phyloP scores from a whole-genome alignment of 2,888 invertebrate genomes.

The Drosophila crucigera region DNA sequence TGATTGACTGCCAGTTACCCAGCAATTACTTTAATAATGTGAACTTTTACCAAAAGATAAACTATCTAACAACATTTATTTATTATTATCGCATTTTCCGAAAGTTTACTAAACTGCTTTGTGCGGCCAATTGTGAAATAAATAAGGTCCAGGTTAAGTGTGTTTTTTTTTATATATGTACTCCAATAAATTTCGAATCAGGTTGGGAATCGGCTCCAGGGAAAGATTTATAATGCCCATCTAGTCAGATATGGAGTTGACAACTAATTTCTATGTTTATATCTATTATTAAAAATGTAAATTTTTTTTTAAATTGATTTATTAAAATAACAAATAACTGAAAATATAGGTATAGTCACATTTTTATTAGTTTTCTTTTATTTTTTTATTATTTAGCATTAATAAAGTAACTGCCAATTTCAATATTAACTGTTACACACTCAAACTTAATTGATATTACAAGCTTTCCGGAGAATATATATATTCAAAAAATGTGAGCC shows the following conservation, averaged over 20 bases:
- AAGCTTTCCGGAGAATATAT: neutral
- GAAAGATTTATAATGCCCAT: neutral
- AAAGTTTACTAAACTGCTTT: neutral
- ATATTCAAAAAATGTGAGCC: neutral
- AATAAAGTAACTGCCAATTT: neutral
- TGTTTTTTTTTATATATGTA: neutral
- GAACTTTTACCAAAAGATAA: neutral
- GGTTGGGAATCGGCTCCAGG: neutral
- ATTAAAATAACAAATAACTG: neutral
- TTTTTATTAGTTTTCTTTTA: neutral
- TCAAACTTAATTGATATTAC: neutral
- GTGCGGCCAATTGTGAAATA: neutral
- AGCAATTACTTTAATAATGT: neutral
- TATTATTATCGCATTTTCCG: neutral
- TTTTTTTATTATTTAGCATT: neutral
- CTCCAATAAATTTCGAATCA: neutral
- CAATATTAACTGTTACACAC: neutral
- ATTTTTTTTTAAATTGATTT: neutral
- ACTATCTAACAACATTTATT: neutral
- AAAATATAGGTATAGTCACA: accelerated
- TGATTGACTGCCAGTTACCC: constrained; percentile 18
- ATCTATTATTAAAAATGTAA: neutral
- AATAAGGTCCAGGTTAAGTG: neutral
- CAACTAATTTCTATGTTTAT: neutral
- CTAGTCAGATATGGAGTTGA: neutral